These are phyloP conservation scores for Kradibia gibbosae DNA, from an alignment of 1,140 invertebrate species.

Conservation along the genomic window DNA sequence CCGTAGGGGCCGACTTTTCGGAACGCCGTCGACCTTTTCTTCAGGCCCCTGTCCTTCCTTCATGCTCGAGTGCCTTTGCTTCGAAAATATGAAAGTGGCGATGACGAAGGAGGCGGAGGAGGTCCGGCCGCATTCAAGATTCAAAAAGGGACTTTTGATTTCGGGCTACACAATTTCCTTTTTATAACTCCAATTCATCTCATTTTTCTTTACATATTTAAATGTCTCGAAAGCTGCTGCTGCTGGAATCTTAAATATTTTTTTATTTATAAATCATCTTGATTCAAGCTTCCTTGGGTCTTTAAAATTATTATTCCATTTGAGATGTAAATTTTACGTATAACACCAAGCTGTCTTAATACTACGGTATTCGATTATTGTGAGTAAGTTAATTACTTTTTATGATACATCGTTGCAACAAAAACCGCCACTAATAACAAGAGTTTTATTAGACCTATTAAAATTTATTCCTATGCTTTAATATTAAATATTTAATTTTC, in stretches of 20 bases:
- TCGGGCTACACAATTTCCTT: background rate
- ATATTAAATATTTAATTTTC: background rate
- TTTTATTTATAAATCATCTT: too few relatives aligned
- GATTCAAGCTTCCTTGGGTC: too few relatives aligned
- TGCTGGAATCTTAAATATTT: too few relatives aligned
- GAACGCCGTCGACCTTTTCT: conserved; percentile 1
- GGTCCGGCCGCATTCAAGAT: background rate
- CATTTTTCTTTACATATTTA: background rate
- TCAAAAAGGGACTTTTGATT: background rate
- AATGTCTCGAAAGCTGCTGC: background rate
- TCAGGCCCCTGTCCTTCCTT: background rate
- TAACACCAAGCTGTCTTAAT: too few relatives aligned
- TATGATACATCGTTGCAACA: too few relatives aligned
- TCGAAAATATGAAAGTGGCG: background rate
- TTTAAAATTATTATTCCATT: too few relatives aligned
- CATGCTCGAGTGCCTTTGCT: background rate
- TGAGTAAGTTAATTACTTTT: too few relatives aligned
- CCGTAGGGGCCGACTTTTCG: conserved; percentile 1
- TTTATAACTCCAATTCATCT: background rate
- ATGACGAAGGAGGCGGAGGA: too few relatives aligned
- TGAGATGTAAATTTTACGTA: too few relatives aligned
- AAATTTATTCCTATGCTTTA: background rate
- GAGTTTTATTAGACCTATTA: background rate
- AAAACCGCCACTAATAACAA: too few relatives aligned
- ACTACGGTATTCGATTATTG: too few relatives aligned